Conservation (phyloP, 2,113 vertebrate species). For the Bambusicola thoracicus region DNA sequence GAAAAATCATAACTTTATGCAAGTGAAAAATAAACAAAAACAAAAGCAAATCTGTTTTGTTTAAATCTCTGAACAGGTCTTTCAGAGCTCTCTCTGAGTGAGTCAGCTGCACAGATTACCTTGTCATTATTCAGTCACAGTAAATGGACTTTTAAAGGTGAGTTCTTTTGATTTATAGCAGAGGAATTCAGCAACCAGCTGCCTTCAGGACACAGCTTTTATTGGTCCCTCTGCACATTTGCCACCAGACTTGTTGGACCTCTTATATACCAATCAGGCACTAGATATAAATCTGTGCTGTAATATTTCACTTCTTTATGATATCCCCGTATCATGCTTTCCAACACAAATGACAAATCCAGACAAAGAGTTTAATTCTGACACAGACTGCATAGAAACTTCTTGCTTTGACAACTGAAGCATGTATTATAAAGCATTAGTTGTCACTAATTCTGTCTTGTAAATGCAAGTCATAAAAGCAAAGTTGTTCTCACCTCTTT, state of each 20-base stretch:
- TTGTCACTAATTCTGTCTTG: background rate
- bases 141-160: conserved; percentile 34
- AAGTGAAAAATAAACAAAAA: background rate
- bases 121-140: background rate
- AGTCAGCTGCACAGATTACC: background rate
- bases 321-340: background rate
- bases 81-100: background rate
- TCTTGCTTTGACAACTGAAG: background rate
- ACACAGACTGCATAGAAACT: background rate
- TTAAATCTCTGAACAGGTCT: background rate
- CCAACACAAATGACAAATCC: background rate
- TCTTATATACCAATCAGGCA: background rate
- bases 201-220: conserved; percentile 21
- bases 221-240: background rate
- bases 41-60: background rate
- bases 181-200: conserved; percentile 22
- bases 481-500: background rate
- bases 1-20: background rate
- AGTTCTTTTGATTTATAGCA: conserved; percentile 11
- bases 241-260: conserved; percentile 12
- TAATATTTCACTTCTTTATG: conserved; percentile 15
- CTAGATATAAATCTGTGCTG: background rate
- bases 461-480: background rate
- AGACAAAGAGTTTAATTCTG: background rate
- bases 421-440: background rate